A percentile compares a stretch with the other conserved stretches of the same genome.
phyloP scores from a whole-genome alignment of 2,113 vertebrate genomes.

The Nesoenas mayeri region DNA sequence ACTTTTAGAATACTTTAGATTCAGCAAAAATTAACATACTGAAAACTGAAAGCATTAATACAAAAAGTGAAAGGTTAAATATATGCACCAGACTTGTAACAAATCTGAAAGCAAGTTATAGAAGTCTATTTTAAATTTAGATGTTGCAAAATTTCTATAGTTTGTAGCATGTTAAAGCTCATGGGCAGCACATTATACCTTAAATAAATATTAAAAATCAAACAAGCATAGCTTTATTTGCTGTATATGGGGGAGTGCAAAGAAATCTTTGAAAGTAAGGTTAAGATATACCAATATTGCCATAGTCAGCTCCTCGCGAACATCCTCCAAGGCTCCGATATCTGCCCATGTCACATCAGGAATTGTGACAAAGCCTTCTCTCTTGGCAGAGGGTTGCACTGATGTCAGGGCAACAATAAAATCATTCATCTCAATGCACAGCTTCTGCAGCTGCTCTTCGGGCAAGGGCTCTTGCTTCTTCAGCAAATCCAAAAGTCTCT shows the following conservation, averaged over 20 bases:
- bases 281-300: slow-evolving; percentile 87
- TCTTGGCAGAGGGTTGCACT: slow-evolving; percentile 95
- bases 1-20: not conserved
- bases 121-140: not conserved
- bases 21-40: not conserved
- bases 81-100: not conserved
- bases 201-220: not conserved
- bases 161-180: not conserved
- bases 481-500: slow-evolving; percentile 80
- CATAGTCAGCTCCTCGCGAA: slow-evolving; percentile 95
- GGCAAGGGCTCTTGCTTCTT: slow-evolving; percentile 78
- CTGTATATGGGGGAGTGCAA: not conserved
- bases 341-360: slow-evolving; percentile 95
- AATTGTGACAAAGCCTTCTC: slow-evolving; percentile 96
- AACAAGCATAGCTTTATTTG: not conserved
- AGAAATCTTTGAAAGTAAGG: not conserved
- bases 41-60: not conserved
- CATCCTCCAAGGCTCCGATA: slow-evolving; percentile 89
- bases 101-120: not conserved
- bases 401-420: slow-evolving; percentile 84
- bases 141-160: not conserved
- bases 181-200: not conserved
- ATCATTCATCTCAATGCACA: slow-evolving; percentile 89
- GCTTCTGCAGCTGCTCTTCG: slow-evolving; percentile 82
- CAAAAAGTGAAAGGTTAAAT: not conserved